A percentile compares a stretch with the other conserved stretches of the same genome.
Conservation (phyloP, 2,888 invertebrate genomes). For the Eupithecia subfuscata region DNA sequence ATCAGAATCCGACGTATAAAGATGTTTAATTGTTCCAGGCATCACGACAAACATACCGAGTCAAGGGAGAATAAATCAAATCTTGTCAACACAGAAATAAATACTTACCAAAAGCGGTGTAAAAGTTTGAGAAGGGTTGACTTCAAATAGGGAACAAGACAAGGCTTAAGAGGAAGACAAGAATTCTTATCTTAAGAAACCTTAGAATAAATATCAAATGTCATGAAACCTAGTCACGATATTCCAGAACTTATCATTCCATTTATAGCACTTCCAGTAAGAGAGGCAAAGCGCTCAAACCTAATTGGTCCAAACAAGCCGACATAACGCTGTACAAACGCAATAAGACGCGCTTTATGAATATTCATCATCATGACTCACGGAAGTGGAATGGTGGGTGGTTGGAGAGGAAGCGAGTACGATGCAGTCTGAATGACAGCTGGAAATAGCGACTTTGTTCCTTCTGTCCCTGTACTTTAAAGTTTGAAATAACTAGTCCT, state of each 20-base stretch:
- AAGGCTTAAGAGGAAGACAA: not conserved
- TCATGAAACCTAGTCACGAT: not conserved
- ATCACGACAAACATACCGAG: no score
- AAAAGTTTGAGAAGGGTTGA: no score
- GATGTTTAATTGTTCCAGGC: no score
- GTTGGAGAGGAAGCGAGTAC: slow-evolving; percentile 7
- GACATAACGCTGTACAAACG: slow-evolving; percentile 63
- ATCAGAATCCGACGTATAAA: no score
- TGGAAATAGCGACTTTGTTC: no score
- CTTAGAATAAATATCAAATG: not conserved
- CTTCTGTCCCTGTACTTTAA: no score
- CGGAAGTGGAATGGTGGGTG: slow-evolving; percentile 23
- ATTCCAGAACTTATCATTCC: slow-evolving; percentile 1
- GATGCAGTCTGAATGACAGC: not conserved
- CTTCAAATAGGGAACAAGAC: not conserved
- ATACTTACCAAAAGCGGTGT: no score
- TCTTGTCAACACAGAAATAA: no score
- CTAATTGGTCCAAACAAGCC: slow-evolving; percentile 63
- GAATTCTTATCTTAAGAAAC: not conserved
- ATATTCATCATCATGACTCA: slow-evolving; percentile 70
- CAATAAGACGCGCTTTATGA: slow-evolving; percentile 68
- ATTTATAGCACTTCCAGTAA: not conserved
- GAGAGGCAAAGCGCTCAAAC: slow-evolving; percentile 8
- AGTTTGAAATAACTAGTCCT: no score
- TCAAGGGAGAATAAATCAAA: not conserved